A percentile compares a stretch with the other conserved stretches of the same genome.
phyloP scores from a whole-genome alignment of 2,797 vertebrate species.

The Siniperca scherzeri region DNA sequence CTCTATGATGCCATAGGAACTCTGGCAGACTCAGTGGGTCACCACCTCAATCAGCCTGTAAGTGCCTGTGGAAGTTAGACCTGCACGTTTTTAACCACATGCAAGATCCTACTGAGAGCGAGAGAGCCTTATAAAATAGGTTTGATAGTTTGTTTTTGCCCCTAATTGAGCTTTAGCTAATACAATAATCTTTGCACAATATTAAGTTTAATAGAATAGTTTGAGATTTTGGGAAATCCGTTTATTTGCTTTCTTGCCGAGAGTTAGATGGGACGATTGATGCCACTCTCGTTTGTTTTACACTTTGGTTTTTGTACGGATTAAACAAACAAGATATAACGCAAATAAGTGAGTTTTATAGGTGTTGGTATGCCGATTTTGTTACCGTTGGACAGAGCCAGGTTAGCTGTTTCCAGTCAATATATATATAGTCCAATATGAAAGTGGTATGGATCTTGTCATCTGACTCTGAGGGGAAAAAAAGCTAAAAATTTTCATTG shows the following conservation, averaged over 20 bases:
- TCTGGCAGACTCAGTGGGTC: slow-evolving; percentile 94
- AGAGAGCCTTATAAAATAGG: background rate
- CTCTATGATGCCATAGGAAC: slow-evolving; percentile 97
- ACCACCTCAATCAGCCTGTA: slow-evolving; percentile 96
- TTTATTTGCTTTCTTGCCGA: background rate
- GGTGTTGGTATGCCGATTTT: background rate
- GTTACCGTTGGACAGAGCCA: background rate
- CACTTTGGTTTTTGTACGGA: too few species aligned
- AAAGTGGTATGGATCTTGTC: background rate
- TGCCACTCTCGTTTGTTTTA: too few species aligned
- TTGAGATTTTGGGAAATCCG: background rate
- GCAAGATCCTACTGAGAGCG: background rate
- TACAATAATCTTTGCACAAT: background rate
- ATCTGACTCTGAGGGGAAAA: background rate
- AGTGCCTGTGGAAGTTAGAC: slow-evolving; percentile 38
- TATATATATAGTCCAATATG: too few species aligned
- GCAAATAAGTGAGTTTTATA: background rate
- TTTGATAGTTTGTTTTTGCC: background rate
- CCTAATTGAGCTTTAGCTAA: background rate
- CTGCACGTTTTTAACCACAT: background rate
- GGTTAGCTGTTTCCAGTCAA: background rate
- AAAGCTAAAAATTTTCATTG: background rate
- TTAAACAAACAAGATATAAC: too few species aligned
- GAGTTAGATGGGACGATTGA: too few species aligned
- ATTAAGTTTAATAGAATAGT: background rate